Evolutionary conservation across 2,113 vertebrate genomes (phyloP), one percentile per base, ranked within the genome.

Genomic region (Callocephalon fimbriatum): DNA sequence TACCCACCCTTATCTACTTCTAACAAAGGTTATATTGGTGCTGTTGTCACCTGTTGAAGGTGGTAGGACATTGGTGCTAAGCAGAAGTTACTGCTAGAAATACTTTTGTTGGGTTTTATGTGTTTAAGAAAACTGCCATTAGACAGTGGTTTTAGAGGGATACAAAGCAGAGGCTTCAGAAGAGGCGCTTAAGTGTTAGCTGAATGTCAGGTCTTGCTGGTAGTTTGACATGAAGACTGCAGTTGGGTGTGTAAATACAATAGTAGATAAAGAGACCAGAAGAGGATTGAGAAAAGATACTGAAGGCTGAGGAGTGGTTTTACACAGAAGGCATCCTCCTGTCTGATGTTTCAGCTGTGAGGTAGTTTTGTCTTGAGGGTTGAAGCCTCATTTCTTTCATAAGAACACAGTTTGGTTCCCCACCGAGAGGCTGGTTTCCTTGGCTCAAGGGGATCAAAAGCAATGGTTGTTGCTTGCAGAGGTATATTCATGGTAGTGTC

Each of bases 331-430:
- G 10, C 27, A 91, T 44, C 54, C n/a, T 63, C 42, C 48, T 51
- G 22, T 10, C 35, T 85, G 75, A 44, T 3, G 3, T 58, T 83
- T 70, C 63, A 37, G 1, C 7, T 68, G n/a, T 3, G 38, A 70
- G 15, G 12, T 13, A 31, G 35, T 19, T 76, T 6, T 4, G 47
- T 44, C 50, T 78, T 0, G 0, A 17, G 29, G 25, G 65, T 56
- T 72, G 70, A 94, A 74, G 25, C 42, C 61, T 90, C 10, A 8
- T 48, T 48, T 76, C n/a, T 66, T 77, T 42, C 47, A 38, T 0
- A 4, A 63, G 38, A 38, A 50, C 4, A 4, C 20, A 35, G 26
- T 26, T 80, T 2, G 2, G 32, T 29, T 87, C 27, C 40, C 25
- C 1, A 0, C 4, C 0, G 4, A 12, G 7, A 32, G 47, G 31